phyloP scores from a whole-genome alignment of 2,113 vertebrate species.

The Zonotrichia leucophrys region DNA sequence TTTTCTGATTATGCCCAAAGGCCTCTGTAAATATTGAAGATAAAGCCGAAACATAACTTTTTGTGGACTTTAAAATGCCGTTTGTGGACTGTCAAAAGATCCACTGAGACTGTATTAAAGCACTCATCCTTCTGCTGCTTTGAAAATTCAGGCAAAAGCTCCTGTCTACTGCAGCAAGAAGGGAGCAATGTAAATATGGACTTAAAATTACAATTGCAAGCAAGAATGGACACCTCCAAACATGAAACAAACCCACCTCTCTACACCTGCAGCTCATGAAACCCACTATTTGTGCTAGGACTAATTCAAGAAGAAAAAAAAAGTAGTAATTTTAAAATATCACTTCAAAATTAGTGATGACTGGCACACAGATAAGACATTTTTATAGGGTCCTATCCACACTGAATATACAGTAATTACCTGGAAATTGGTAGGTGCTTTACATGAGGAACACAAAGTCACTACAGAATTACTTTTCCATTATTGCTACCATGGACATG shows the following conservation, averaged over 20 bases:
- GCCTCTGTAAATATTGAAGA: background rate
- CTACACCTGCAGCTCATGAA: background rate
- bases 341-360: background rate
- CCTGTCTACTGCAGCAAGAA: background rate
- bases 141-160: background rate
- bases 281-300: background rate
- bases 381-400: background rate
- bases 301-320: background rate
- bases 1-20: background rate
- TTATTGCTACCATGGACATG: background rate
- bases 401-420: background rate
- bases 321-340: background rate
- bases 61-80: background rate
- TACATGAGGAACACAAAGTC: background rate
- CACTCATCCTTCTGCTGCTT: background rate
- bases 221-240: background rate
- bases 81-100: background rate
- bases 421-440: background rate
- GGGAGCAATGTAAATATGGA: background rate
- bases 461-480: background rate
- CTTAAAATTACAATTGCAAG: background rate
- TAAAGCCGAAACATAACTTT: background rate
- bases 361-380: background rate
- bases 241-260: background rate
- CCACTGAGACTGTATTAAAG: background rate